Conservation (phyloP, 2,797 vertebrate genomes). For the Micropoecilia bifurca region DNA sequence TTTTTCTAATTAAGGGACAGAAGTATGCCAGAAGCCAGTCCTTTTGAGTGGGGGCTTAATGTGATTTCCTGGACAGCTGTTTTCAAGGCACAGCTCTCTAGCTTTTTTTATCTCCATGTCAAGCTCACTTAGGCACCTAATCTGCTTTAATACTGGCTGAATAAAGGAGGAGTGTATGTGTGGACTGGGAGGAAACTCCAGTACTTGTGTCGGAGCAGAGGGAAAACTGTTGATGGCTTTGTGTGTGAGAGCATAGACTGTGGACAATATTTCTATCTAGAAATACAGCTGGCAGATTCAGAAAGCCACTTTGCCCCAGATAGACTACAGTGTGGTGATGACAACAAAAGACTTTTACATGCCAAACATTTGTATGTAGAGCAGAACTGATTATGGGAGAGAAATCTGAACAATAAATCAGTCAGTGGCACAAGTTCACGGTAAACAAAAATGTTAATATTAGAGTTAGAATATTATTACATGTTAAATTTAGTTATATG, state of each 20-base stretch:
- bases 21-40: not conserved
- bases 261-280: not conserved
- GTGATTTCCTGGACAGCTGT: conserved; percentile 69
- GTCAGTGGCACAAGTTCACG: not conserved
- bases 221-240: conserved; percentile 29
- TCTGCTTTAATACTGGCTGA: conserved; percentile 68
- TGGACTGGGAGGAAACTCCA: conserved; percentile 7
- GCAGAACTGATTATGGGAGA: not conserved
- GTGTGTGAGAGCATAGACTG: not conserved
- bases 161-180: conserved; percentile 40
- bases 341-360: not conserved
- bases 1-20: not conserved
- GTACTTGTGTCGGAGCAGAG: conserved; percentile 25
- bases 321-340: not conserved
- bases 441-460: not conserved
- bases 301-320: not conserved
- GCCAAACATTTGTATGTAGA: not conserved
- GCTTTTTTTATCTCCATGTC: conserved; percentile 62
- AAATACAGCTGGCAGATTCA: not conserved
- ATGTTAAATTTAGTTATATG: not conserved
- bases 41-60: conserved; percentile 32
- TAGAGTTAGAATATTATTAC: not conserved
- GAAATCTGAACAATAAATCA: not conserved
- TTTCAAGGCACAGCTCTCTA: conserved; percentile 66
- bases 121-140: conserved; percentile 69